phyloP scores from a whole-genome alignment of 2,113 vertebrate species.

The Toxotes chatareus region DNA sequence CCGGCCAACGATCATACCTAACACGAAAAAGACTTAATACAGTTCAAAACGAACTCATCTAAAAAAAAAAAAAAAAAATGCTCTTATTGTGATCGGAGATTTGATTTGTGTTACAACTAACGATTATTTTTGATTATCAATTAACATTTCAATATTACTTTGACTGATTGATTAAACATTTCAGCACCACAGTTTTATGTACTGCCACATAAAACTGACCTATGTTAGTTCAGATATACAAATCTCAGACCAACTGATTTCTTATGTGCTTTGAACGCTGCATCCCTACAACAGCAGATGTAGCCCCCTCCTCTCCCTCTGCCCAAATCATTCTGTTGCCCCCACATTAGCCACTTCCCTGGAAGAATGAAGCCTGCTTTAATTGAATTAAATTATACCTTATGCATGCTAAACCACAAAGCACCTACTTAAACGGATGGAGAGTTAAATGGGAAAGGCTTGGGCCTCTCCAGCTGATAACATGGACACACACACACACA shows the following conservation, averaged over 20 bases:
- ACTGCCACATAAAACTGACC: not conserved
- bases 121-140: not conserved
- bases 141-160: not conserved
- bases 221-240: not conserved
- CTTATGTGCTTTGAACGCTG: constrained; percentile 19
- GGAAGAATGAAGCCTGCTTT: constrained; percentile 76
- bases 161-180: not conserved
- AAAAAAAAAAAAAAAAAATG: not conserved
- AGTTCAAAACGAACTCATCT: not conserved
- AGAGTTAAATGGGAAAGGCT: constrained; percentile 76
- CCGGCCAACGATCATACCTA: not conserved
- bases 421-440: constrained; percentile 80
- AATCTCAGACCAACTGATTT: constrained; percentile 6
- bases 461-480: constrained; percentile 78
- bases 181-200: not conserved
- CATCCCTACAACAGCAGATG: constrained; percentile 36
- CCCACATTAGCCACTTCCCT: constrained; percentile 72
- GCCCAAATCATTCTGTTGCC: constrained; percentile 45
- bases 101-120: not conserved
- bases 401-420: constrained; percentile 83
- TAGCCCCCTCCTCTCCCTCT: constrained; percentile 24
- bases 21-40: not conserved
- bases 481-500: constrained; percentile 44
- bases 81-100: not conserved
- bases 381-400: constrained; percentile 86